Percentiles rank a stretch among this genome's conserved stretches.
Conservation (phyloP, 1,140 invertebrate genomes). For the Sycophaga agraensis region DNA sequence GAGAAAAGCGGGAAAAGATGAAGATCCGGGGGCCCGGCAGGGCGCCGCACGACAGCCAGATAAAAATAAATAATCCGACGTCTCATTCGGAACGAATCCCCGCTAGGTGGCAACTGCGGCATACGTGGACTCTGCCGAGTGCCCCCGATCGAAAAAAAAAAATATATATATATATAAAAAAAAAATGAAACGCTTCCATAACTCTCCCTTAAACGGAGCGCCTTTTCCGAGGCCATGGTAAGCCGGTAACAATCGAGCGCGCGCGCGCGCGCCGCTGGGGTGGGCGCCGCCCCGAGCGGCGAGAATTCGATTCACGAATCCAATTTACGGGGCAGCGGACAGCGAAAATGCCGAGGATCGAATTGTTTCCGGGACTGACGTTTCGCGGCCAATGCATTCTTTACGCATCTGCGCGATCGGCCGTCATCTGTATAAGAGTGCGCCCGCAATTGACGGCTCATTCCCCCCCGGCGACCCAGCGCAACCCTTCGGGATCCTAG, state of each 20-base stretch:
- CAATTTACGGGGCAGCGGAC: slow-evolving; percentile 31
- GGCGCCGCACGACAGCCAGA: too few species aligned
- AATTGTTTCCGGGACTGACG: slow-evolving; percentile 39
- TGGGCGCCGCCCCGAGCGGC: not conserved
- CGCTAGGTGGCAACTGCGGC: too few species aligned
- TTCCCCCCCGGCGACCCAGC: not conserved
- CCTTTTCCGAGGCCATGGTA: not conserved
- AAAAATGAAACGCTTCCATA: not conserved
- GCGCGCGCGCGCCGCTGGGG: too few species aligned
- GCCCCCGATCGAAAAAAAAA: too few species aligned
- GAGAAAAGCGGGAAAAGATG: too few species aligned
- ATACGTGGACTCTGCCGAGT: too few species aligned
- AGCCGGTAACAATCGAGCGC: too few species aligned
- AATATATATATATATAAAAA: too few species aligned
- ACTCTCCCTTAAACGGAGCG: slow-evolving; percentile 9
- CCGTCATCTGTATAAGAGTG: not conserved
- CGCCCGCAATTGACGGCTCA: slow-evolving; percentile 26
- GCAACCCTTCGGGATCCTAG: not conserved
- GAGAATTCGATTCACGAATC: slow-evolving; percentile 30
- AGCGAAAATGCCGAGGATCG: slow-evolving; percentile 41
- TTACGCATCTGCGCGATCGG: slow-evolving; percentile 35
- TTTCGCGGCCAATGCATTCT: slow-evolving; percentile 25
- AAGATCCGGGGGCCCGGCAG: too few species aligned
- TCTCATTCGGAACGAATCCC: too few species aligned
- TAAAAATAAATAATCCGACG: too few species aligned